Percentiles rank a stretch among this genome's conserved stretches.
Conservation (phyloP, 2,888 invertebrate genomes). For the Punctoribates punctum region DNA sequence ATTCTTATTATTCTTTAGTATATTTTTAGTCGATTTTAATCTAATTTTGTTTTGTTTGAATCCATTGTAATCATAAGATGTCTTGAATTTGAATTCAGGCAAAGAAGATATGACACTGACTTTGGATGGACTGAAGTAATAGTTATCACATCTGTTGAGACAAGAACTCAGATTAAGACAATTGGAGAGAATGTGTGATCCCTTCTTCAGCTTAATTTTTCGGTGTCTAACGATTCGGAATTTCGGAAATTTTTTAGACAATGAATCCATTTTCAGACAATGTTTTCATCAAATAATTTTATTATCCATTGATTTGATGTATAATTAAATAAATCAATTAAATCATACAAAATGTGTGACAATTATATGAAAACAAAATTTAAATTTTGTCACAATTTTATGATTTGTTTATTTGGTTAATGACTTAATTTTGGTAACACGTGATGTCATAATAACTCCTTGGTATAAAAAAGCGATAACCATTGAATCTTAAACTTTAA, state of each 20-base stretch:
- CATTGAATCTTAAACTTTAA: too few species aligned
- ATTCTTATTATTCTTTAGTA: background rate
- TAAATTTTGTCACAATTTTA: background rate
- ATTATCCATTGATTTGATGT: too few species aligned
- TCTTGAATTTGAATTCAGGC: conserved; percentile 29
- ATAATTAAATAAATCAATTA: background rate
- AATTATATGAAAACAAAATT: background rate
- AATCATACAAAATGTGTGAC: background rate
- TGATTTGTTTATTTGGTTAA: background rate
- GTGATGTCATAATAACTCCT: too few species aligned
- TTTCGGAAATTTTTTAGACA: background rate
- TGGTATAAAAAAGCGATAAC: too few species aligned
- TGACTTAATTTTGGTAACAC: too few species aligned
- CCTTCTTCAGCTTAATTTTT: conserved; percentile 9
- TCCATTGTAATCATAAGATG: background rate
- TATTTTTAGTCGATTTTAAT: background rate
- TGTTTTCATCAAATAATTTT: too few species aligned
- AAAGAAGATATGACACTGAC: conserved; percentile 26
- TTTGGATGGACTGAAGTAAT: conserved; percentile 35
- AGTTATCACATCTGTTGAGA: conserved; percentile 20
- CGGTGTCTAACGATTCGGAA: conserved; percentile 28
- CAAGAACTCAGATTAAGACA: conserved; percentile 24
- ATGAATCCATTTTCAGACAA: background rate
- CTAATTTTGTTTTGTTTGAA: background rate
- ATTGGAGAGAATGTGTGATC: background rate